phyloP scores from a whole-genome alignment of 2,797 vertebrate genomes.

The Ficedula albicollis region DNA sequence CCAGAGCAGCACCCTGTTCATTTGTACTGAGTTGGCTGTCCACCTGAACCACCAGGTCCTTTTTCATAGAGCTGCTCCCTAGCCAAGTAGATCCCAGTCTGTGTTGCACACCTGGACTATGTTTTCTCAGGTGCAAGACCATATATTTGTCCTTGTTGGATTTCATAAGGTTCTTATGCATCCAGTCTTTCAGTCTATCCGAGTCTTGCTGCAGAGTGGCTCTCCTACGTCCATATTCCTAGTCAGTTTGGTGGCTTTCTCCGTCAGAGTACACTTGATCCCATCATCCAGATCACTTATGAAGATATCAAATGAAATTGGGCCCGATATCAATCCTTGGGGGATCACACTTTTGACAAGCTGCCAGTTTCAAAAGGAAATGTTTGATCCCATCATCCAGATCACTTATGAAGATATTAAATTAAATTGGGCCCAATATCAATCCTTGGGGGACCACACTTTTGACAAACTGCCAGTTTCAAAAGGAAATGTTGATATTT shows the following conservation, averaged over 20 bases:
- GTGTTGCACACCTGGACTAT: background rate
- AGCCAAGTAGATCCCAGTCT: background rate
- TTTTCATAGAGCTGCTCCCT: background rate
- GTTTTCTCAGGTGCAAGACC: background rate
- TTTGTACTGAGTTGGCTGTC: background rate
- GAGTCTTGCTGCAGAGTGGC: background rate
- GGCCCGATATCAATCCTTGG: background rate
- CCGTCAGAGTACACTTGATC: background rate
- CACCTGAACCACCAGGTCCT: background rate
- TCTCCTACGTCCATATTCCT: rapidly evolving
- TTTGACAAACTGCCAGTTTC: too few relatives aligned
- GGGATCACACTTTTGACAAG: background rate
- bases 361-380: background rate
- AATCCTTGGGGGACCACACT: too few relatives aligned
- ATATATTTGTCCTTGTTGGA: background rate
- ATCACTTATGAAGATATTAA: too few relatives aligned
- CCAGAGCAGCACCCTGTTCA: background rate
- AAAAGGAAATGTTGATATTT: too few relatives aligned
- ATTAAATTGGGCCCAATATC: too few relatives aligned
- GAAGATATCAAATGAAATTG: background rate
- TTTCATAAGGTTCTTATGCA: background rate
- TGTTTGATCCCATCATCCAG: too few relatives aligned
- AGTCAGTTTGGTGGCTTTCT: background rate
- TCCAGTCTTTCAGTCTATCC: background rate
- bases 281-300: background rate